A percentile compares a stretch with the other conserved stretches of the same genome.
These are phyloP conservation scores for Synodontis membranacea DNA, from an alignment of 2,113 vertebrate species.

Conservation along the genomic window DNA sequence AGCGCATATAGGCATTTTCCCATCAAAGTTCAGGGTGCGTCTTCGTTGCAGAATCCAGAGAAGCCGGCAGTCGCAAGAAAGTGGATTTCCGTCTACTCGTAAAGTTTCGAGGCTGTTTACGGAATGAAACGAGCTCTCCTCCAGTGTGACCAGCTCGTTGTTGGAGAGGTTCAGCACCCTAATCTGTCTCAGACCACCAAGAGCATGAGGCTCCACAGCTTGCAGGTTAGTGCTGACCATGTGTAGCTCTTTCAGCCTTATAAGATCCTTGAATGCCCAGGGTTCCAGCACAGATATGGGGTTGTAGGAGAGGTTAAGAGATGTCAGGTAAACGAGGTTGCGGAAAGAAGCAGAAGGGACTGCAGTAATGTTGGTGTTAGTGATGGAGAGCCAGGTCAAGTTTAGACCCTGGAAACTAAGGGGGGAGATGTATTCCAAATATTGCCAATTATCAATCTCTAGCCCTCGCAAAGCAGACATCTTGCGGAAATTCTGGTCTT, in stretches of 20 bases:
- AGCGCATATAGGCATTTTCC: constrained; percentile 87
- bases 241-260: constrained; percentile 93
- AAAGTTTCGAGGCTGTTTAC: constrained; percentile 95
- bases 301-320: constrained; percentile 94
- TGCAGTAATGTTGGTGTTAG: constrained; percentile 90
- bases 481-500: constrained; percentile 91
- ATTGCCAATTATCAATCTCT: constrained; percentile 91
- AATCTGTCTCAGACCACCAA: constrained; percentile 90
- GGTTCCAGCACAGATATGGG: constrained; percentile 88
- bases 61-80: constrained; percentile 95
- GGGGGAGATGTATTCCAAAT: constrained; percentile 86
- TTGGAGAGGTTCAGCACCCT: constrained; percentile 91
- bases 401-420: constrained; percentile 90
- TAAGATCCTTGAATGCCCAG: constrained; percentile 88
- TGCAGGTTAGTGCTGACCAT: constrained; percentile 85
- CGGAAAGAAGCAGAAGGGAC: constrained; percentile 88
- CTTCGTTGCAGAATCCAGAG: constrained; percentile 95
- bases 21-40: constrained; percentile 93
- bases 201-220: constrained; percentile 84
- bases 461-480: constrained; percentile 83
- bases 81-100: constrained; percentile 90
- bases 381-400: constrained; percentile 91
- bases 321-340: constrained; percentile 85
- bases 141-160: constrained; percentile 89
- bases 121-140: constrained; percentile 92